Conservation (phyloP, 2,113 vertebrate genomes). For the Opisthocomus hoazin region DNA sequence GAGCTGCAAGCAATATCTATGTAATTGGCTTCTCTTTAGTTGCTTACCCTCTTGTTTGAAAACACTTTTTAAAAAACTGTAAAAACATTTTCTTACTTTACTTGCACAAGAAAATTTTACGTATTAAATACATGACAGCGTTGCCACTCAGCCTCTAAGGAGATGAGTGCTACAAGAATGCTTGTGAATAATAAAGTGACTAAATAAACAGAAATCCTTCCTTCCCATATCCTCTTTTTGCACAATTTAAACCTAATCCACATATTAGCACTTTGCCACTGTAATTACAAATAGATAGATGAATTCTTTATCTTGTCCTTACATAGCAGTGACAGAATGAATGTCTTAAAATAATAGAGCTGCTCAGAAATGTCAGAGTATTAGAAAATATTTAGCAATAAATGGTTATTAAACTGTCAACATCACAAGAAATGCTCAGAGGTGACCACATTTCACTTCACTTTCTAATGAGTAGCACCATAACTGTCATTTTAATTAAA, state of each 20-base stretch:
- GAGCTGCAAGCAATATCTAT: background rate
- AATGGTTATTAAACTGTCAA: slow-evolving; percentile 20
- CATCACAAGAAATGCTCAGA: background rate
- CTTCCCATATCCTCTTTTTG: background rate
- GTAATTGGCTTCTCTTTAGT: background rate
- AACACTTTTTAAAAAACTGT: background rate
- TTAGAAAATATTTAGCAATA: slow-evolving; percentile 15
- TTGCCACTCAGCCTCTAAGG: background rate
- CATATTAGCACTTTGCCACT: background rate
- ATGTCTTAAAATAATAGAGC: background rate
- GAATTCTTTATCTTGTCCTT: background rate
- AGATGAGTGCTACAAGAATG: background rate
- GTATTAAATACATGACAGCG: background rate
- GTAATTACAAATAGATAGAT: background rate
- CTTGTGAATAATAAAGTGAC: background rate
- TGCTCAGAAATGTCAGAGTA: slow-evolving; percentile 1
- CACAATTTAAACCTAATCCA: background rate
- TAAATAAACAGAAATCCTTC: background rate
- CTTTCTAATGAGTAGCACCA: background rate
- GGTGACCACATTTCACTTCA: background rate
- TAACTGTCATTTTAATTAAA: slow-evolving; percentile 30
- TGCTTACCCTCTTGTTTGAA: background rate
- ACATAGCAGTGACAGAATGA: background rate
- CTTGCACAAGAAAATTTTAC: background rate
- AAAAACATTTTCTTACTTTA: background rate